Base-by-base conservation (phyloP, 2,113 vertebrate species). In the Ameiurus melas region DNA sequence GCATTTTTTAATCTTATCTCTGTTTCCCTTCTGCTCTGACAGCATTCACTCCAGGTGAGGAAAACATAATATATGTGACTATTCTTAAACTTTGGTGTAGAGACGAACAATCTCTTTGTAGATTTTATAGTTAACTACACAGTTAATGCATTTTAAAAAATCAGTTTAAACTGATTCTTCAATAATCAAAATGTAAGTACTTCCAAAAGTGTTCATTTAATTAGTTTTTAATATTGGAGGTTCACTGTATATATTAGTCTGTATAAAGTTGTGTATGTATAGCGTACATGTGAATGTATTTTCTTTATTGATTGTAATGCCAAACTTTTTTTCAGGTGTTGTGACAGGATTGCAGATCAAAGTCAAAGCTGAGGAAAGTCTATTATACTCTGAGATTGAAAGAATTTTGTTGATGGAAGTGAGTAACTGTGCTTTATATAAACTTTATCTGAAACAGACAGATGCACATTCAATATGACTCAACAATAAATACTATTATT, bases 1-100 rank as follows among this genome's bases (percentile, higher is more conserved):
- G 64, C 13, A 12, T 10, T 68, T 68, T 68, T 19, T 73, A 39
- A 73, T 22, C 5, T 17, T 71, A 36, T 8, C 19, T 73, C 2
- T 20, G 0, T 19, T 19, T 43, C 3, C 36, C 70, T 75, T 43
- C 3, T 43, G 3, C 39, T 47, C 39, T 47, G 0, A 13, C 73
- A 77, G 73, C 20, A 12, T 77, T 77, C 20, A 77, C 39, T 77
- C 73, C 39, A 77, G 73, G 73, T 77, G 39, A 77, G 73, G 9
- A 77, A 75, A 13, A 17, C 68, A 17, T 30, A 17, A 36, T 70
- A 5, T 2, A 19, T 36, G 30, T 33, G 27, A 19, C 20, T 36
- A 27, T 70, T 33, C 68, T 36, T 70, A 70, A 17, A 33, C 25
- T 4, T n/a, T n/a, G 51, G 51, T 53, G 51, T 53, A n/a, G 9